phyloP scores from a whole-genome alignment of 2,888 invertebrate species.

The Netelia fuscicornis region DNA sequence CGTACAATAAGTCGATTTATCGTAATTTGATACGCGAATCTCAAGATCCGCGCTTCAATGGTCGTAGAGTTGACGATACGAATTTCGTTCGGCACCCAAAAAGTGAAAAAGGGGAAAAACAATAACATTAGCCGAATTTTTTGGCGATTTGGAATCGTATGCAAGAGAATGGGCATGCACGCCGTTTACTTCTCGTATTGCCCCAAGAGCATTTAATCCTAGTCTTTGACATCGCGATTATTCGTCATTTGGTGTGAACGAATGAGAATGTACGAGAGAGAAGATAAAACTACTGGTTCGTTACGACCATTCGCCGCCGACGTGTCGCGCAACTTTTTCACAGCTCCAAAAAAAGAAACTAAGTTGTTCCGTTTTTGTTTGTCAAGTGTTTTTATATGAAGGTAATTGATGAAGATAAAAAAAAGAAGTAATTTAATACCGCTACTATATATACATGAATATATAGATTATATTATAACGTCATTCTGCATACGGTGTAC shows the following conservation, averaged over 20 bases:
- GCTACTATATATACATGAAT: constrained; percentile 76
- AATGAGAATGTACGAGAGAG: constrained; percentile 34
- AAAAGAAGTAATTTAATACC: constrained; percentile 81
- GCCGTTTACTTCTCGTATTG: constrained; percentile 3
- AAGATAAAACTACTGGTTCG: constrained; percentile 38
- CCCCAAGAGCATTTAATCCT: constrained; percentile 62
- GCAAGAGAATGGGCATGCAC: neutral
- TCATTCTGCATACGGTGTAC: constrained; percentile 80
- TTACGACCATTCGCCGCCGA: constrained; percentile 8
- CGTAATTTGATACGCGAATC: constrained; percentile 38
- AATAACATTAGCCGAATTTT: neutral
- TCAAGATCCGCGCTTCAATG: constrained; percentile 13
- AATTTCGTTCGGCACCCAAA: constrained; percentile 5
- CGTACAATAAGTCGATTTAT: constrained; percentile 63
- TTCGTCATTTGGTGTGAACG: constrained; percentile 24
- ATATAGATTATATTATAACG: constrained; percentile 78
- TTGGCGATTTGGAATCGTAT: constrained; percentile 7
- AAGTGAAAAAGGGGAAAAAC: constrained; percentile 8
- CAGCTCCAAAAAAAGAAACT: constrained; percentile 82
- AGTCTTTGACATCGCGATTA: constrained; percentile 65
- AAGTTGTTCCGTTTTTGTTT: constrained; percentile 84
- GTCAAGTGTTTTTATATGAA: constrained; percentile 84
- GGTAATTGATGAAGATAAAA: constrained; percentile 73
- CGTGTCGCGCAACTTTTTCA: constrained; percentile 72
- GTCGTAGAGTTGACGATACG: constrained; percentile 23